Evolutionary conservation across 30 jellyfish, hydroid and myxozoan genomes (phyloP).

Genomic region (Hydractinia echinata): DNA sequence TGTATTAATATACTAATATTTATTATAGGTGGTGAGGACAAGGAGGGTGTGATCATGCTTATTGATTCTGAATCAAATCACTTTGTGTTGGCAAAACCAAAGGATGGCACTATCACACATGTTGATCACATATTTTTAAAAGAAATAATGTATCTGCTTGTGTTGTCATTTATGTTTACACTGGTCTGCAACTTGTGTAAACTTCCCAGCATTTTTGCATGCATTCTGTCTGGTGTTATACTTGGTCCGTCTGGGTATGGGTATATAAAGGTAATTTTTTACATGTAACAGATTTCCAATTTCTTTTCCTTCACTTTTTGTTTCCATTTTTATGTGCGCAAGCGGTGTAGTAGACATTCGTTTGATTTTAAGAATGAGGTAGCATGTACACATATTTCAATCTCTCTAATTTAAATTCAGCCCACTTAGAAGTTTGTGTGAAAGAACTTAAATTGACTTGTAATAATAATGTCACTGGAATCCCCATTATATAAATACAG

Average conservation of each 20-base stretch:
- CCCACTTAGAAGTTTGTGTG: no score
- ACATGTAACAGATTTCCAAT: not conserved
- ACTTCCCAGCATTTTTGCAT: conserved; percentile 76
- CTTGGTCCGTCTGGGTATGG: conserved; percentile 96
- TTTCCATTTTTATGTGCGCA: no score
- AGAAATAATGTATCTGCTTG: conserved; percentile 58
- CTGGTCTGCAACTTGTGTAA: conserved; percentile 63
- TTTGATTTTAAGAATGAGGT: no score
- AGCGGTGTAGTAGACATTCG: no score
- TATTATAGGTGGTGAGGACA: conserved; percentile 35
- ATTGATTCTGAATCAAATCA: conserved; percentile 85
- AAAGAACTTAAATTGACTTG: no score
- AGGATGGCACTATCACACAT: conserved; percentile 92
- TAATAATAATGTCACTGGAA: no score
- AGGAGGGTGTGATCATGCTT: conserved; percentile 72
- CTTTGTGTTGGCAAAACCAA: conserved; percentile 80
- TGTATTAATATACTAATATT: not conserved
- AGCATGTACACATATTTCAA: no score
- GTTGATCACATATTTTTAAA: conserved; percentile 65
- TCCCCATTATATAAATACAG: no score
- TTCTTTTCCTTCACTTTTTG: no score
- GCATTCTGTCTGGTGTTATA: conserved; percentile 72
- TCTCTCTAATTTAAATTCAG: no score
- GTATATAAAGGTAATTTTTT: conserved; percentile 47
- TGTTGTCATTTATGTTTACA: conserved; percentile 57